Evolutionary conservation across 2,888 invertebrate genomes (phyloP).

Genomic region (Teleiodes luculella): DNA sequence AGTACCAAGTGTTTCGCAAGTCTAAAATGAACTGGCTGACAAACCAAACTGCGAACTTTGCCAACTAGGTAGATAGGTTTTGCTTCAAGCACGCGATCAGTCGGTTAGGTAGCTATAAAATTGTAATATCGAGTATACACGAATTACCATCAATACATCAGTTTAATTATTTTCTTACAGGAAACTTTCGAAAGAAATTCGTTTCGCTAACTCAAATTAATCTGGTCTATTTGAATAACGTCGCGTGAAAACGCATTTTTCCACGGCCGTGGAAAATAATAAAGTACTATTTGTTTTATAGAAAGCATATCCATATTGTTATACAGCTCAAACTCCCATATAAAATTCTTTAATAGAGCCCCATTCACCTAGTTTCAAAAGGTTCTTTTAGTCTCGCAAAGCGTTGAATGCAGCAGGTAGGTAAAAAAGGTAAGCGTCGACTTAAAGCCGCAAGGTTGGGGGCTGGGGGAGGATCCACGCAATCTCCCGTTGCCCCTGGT

Average conservation of each 20-base stretch:
- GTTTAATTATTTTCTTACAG: background rate
- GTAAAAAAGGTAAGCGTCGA: constrained; percentile 16
- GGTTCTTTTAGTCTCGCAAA: constrained; percentile 6
- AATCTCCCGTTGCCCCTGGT: constrained; percentile 59
- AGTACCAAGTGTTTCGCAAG: constrained; percentile 60
- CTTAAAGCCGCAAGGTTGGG: constrained; percentile 26
- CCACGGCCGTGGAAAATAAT: constrained; percentile 8
- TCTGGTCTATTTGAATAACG: background rate
- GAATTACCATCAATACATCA: constrained; percentile 26
- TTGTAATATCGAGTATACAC: constrained; percentile 48
- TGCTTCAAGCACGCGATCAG: constrained; percentile 66
- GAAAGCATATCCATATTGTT: constrained; percentile 10
- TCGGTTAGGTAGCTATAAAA: constrained; percentile 38
- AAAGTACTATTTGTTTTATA: background rate
- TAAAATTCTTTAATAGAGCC: constrained; percentile 1
- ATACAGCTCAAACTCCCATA: constrained; percentile 5
- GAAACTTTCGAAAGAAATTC: background rate
- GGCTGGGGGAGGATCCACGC: constrained; percentile 54
- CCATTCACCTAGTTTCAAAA: constrained; percentile 10
- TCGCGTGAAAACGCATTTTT: background rate
- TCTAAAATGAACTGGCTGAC: constrained; percentile 60
- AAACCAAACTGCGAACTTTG: constrained; percentile 56
- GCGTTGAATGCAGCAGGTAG: constrained; percentile 11
- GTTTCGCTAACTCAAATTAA: background rate
- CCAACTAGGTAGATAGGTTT: constrained; percentile 68